These are phyloP conservation scores for Cheilosia urbana DNA, from an alignment of 2,888 invertebrate species.

Conservation along the genomic window DNA sequence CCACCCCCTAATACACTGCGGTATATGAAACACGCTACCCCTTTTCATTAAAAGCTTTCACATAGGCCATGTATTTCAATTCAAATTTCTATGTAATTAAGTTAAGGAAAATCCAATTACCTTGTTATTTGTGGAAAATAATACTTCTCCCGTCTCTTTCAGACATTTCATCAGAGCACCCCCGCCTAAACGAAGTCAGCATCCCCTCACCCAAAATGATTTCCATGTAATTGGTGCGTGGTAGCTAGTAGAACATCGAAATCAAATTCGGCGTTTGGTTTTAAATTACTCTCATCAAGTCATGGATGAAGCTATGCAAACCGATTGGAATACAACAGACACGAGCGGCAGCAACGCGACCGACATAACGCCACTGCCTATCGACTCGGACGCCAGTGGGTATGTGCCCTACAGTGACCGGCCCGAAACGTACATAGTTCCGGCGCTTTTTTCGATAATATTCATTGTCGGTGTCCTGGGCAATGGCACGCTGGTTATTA, in stretches of 20 bases:
- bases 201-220: not conserved
- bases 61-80: not conserved
- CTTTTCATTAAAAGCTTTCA: not conserved
- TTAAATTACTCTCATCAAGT: constrained; percentile 1
- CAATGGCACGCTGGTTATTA: constrained; percentile 94
- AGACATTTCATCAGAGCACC: not conserved
- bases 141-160: not conserved
- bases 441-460: constrained; percentile 92
- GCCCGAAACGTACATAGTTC: constrained; percentile 94
- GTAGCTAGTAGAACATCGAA: not conserved
- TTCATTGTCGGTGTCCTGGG: constrained; percentile 95
- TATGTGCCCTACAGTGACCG: constrained; percentile 89
- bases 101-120: not conserved
- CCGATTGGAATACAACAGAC: constrained; percentile 44
- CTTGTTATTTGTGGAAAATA: not conserved
- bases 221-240: not conserved
- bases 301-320: constrained; percentile 57
- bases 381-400: constrained; percentile 48
- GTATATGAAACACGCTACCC: too few relatives aligned
- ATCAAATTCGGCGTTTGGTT: not conserved
- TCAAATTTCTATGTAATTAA: not conserved
- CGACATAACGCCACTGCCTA: not conserved
- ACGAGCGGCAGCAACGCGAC: constrained; percentile 14
- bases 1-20: too few relatives aligned
- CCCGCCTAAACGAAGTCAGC: not conserved